Conservation (phyloP, 2,888 invertebrate species). For the Pseudeuparius sepicola region DNA sequence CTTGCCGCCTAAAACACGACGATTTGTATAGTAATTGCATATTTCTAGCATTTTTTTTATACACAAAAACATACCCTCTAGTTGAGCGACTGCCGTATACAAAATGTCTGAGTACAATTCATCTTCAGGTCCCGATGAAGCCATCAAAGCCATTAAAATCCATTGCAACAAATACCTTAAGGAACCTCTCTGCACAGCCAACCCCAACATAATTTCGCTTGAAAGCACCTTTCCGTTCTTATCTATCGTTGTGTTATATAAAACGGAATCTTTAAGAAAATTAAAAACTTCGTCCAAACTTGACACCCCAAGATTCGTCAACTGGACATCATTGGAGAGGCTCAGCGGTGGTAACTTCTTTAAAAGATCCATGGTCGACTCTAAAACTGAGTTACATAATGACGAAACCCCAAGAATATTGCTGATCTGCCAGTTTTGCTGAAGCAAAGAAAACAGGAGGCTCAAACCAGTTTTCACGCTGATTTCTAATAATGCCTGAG, state of each 20-base stretch:
- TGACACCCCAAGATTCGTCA: conserved; percentile 43
- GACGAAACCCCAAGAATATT: conserved; percentile 37
- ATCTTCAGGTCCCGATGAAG: conserved; percentile 28
- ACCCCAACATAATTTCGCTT: conserved; percentile 45
- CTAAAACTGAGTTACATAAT: conserved; percentile 48
- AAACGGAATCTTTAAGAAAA: conserved; percentile 44
- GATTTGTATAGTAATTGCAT: no score
- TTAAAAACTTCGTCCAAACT: conserved; percentile 44
- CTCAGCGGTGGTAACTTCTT: conserved; percentile 48
- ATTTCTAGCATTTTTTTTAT: no score
- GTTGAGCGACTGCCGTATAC: no score
- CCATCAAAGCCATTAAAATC: conserved; percentile 49
- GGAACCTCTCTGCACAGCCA: conserved; percentile 51
- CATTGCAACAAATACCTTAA: conserved; percentile 50
- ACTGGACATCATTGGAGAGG: conserved; percentile 47
- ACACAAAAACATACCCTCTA: no score
- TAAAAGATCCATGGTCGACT: conserved; percentile 46
- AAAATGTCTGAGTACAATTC: conserved; percentile 33
- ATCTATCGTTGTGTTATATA: conserved; percentile 43
- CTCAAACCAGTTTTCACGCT: conserved; percentile 51
- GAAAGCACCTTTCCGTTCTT: conserved; percentile 37
- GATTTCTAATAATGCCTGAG: conserved; percentile 49
- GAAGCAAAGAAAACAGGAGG: conserved; percentile 47
- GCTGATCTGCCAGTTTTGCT: conserved; percentile 48
- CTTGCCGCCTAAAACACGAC: no score